Conservation (phyloP, 2,888 invertebrate genomes). For the Blastobasis lacticolella region DNA sequence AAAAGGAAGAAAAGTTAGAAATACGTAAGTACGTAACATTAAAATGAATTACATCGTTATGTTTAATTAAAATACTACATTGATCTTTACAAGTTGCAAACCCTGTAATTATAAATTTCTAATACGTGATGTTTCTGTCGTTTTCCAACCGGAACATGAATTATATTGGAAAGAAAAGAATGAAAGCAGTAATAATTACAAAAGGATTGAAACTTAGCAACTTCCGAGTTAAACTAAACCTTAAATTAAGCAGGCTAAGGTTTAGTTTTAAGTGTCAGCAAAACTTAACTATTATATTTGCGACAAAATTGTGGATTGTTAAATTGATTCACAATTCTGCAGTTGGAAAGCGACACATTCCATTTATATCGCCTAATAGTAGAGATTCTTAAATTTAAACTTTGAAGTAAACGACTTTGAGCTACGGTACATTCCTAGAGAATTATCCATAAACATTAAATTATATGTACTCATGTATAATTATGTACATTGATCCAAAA, state of each 20-base stretch:
- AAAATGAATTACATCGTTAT: constrained; percentile 2
- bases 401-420: constrained; percentile 57
- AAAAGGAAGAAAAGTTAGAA: too few relatives aligned
- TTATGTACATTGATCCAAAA: constrained; percentile 69
- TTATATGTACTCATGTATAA: constrained; percentile 37
- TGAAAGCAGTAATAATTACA: too few relatives aligned
- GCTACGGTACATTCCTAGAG: constrained; percentile 57
- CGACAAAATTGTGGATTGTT: too few relatives aligned
- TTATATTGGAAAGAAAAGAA: constrained; percentile 20
- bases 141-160: constrained; percentile 29
- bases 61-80: constrained; percentile 25
- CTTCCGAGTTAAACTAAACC: too few relatives aligned
- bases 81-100: constrained; percentile 34
- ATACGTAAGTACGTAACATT: too few relatives aligned
- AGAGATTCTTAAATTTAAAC: constrained; percentile 51
- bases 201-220: too few relatives aligned
- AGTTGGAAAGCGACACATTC: constrained; percentile 30
- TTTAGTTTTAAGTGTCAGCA: constrained; percentile 9
- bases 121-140: constrained; percentile 51
- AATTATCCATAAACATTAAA: constrained; percentile 22
- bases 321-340: constrained; percentile 15
- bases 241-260: too few relatives aligned
- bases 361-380: constrained; percentile 35
- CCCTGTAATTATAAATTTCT: constrained; percentile 54
- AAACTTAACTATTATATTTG: too few relatives aligned